Evolutionary conservation across 2,888 invertebrate genomes (phyloP), one percentile per base, ranked within the genome.

Genomic region (Eupelmus urozonus): DNA sequence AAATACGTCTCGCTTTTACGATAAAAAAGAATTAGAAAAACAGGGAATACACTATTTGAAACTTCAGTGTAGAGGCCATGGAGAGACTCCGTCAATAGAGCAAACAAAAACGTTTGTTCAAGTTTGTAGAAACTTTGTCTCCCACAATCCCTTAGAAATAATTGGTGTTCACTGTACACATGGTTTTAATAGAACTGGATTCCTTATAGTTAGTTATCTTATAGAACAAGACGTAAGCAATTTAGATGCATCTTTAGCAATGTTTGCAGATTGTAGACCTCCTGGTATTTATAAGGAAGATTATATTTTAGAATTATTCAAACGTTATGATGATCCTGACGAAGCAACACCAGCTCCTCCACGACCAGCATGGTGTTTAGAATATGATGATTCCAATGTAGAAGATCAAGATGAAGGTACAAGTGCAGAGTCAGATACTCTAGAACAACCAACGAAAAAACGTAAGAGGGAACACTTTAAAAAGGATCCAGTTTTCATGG

Each of bases 261-360:
- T 93, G 85, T 98, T 98, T 90, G 92, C 95, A 1, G 91, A 92
- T 83, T 92, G 92, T 80, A 93, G 99, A 80, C 95, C 96, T 0
- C 97, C 98, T 0, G 99, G 99, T 23, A 99, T 99, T 85, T 99
- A 99, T 90, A 99, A 99, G 90, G 94, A 94, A 82, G 98, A 98
- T 87, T 99, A 99, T 88, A 92, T 99, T 71, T 91, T 93, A 83
- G 98, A 98, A 90, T 90, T 99, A 40, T 98, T 94, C 87, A 92
- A 98, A 95, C 88, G 97, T 95, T 81, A 95, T 94, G 84, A 90
- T 90, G 53, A 94, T 93, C 34, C 93, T 91, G 70, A 94, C 93
- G 84, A 93, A 94, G 0, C 92, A 92, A 0, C 94, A 0, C 82
- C 88, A 2, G 94, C 97, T 1, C 98, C 98, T 0, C 88, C 91